Conservation (phyloP, 2,888 invertebrate genomes). For the Chloroclystis v-ata region DNA sequence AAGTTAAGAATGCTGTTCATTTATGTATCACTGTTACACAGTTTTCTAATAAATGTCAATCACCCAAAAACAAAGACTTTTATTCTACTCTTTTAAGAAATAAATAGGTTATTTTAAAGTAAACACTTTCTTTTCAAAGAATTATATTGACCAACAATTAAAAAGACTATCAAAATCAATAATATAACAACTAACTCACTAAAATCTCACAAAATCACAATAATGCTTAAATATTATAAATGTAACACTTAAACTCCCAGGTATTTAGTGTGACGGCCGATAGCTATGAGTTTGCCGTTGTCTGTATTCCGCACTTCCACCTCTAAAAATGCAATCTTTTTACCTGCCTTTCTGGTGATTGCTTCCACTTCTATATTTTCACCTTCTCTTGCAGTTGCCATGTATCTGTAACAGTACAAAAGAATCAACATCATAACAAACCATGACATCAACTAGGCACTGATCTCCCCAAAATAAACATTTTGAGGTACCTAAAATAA, state of each 20-base stretch:
- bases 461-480: too few species aligned
- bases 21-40: too few species aligned
- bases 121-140: too few species aligned
- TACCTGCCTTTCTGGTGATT: slow-evolving; percentile 85
- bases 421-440: background rate
- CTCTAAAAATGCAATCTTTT: slow-evolving; percentile 88
- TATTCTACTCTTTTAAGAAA: too few species aligned
- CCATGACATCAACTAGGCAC: too few species aligned
- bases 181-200: background rate
- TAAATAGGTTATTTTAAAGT: too few species aligned
- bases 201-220: background rate
- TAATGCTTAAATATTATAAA: background rate
- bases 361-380: slow-evolving; percentile 89
- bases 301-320: slow-evolving; percentile 87
- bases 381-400: slow-evolving; percentile 86
- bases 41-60: too few species aligned
- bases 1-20: too few species aligned
- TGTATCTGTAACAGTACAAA: slow-evolving; percentile 79
- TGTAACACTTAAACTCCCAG: slow-evolving; percentile 35
- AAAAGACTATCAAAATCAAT: background rate
- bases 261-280: slow-evolving; percentile 91
- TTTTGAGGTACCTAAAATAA: too few species aligned
- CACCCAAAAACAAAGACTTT: too few species aligned
- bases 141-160: background rate
- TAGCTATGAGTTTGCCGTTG: slow-evolving; percentile 85